Evolutionary conservation across 1,140 invertebrate species (phyloP).

Genomic region (Gryllus bimaculatus): DNA sequence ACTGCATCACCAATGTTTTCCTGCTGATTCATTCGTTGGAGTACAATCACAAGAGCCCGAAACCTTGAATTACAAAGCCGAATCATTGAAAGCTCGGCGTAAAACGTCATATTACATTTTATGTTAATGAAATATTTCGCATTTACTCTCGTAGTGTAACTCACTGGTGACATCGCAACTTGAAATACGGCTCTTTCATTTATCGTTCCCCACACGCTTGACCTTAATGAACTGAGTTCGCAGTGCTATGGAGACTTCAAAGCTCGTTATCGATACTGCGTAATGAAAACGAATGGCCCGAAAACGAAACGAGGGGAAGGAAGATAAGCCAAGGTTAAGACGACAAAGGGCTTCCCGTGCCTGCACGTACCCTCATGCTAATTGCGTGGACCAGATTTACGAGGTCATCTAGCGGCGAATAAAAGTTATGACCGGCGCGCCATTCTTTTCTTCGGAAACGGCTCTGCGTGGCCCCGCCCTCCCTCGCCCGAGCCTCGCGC

Average conservation of each 20-base stretch:
- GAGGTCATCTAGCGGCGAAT: neutral
- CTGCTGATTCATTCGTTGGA: too few relatives aligned
- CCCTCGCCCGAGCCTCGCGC: too few relatives aligned
- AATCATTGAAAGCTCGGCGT: too few relatives aligned
- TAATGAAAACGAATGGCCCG: neutral
- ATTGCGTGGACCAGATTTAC: slow-evolving; percentile 3
- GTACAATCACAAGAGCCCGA: too few relatives aligned
- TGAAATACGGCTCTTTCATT: too few relatives aligned
- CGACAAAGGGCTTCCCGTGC: neutral
- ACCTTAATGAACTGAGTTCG: neutral
- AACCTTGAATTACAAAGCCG: too few relatives aligned
- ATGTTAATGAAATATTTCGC: too few relatives aligned
- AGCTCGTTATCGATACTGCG: neutral
- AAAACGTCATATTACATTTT: too few relatives aligned
- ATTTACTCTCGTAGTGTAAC: too few relatives aligned
- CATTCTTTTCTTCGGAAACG: neutral
- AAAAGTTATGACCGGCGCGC: neutral
- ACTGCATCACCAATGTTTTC: too few relatives aligned
- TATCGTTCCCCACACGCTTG: neutral
- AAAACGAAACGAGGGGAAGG: neutral
- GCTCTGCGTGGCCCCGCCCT: too few relatives aligned
- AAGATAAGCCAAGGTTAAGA: neutral
- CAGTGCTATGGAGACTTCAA: neutral
- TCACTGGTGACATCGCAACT: too few relatives aligned
- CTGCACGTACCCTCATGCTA: neutral